Percentiles rank a stretch among this genome's conserved stretches.
Conservation (phyloP, 1,140 invertebrate species). For the Zaprionus camerounensis region DNA sequence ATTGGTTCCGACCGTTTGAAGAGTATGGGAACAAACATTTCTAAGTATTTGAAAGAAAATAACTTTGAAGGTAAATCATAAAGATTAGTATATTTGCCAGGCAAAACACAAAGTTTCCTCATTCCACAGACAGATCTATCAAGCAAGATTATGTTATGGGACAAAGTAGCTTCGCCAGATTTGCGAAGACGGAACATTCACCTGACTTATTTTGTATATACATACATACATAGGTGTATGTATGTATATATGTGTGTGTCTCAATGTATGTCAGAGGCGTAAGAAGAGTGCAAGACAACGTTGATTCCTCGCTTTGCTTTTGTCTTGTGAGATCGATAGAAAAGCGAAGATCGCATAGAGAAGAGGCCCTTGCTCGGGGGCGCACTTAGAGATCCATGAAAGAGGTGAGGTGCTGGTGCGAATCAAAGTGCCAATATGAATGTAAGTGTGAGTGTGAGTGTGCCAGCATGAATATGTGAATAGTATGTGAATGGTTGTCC, state of each 20-base stretch:
- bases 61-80: too few relatives aligned
- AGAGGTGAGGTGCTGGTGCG: not conserved
- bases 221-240: too few relatives aligned
- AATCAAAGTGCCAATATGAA: conserved; percentile 1
- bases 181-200: too few relatives aligned
- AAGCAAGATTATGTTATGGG: too few relatives aligned
- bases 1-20: too few relatives aligned
- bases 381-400: not conserved
- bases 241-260: not conserved
- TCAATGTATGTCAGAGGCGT: not conserved
- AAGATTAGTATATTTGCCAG: too few relatives aligned
- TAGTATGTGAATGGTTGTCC: conserved; percentile 11
- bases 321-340: conserved; percentile 1
- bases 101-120: too few relatives aligned
- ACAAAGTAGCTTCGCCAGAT: too few relatives aligned
- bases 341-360: not conserved
- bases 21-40: too few relatives aligned
- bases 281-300: not conserved
- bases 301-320: not conserved
- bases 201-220: too few relatives aligned
- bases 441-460: not conserved
- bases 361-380: not conserved
- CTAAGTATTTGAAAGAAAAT: too few relatives aligned
- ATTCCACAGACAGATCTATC: too few relatives aligned
- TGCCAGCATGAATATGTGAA: conserved; percentile 2